Conservation (phyloP, 2,113 vertebrate species). For the Austrofundulus limnaeus region DNA sequence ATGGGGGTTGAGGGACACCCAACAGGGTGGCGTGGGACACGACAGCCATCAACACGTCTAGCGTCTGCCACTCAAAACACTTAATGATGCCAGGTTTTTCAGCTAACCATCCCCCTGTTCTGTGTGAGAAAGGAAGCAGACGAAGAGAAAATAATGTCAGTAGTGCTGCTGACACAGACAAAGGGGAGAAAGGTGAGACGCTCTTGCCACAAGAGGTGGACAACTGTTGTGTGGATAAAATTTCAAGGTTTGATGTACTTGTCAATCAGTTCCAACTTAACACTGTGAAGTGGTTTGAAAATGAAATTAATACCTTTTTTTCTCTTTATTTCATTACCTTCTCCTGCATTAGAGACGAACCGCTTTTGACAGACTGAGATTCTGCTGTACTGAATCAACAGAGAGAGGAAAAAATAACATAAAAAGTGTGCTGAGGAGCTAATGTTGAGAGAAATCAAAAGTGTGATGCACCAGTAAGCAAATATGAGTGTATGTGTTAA, state of each 20-base stretch:
- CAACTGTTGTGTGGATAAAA: conserved; percentile 6
- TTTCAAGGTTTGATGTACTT: conserved; percentile 73
- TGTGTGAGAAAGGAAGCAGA: conserved; percentile 36
- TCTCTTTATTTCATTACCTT: conserved; percentile 10
- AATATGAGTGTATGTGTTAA: conserved; percentile 15
- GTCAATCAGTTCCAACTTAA: conserved; percentile 85
- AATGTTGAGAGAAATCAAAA: conserved; percentile 32
- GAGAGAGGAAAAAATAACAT: no score
- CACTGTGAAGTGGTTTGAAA: conserved; percentile 82
- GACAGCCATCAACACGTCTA: conserved; percentile 79
- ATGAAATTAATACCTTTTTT: conserved; percentile 34
- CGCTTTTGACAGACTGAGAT: conserved; percentile 82
- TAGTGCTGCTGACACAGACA: conserved; percentile 51
- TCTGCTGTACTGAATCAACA: conserved; percentile 68
- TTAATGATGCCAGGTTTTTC: conserved; percentile 79
- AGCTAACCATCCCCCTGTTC: conserved; percentile 64
- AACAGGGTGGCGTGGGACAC: conserved; percentile 69
- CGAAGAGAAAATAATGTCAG: conserved; percentile 23
- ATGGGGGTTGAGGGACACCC: conserved; percentile 69
- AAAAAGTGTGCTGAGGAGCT: conserved; percentile 49
- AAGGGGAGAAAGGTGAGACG: conserved; percentile 54
- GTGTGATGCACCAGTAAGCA: conserved; percentile 14
- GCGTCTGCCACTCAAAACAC: conserved; percentile 84
- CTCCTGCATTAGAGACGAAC: conserved; percentile 78
- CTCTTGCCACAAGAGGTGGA: conserved; percentile 26